These are phyloP conservation scores for Bradysia coprophila DNA, from an alignment of 1,140 invertebrate species.

Conservation along the genomic window DNA sequence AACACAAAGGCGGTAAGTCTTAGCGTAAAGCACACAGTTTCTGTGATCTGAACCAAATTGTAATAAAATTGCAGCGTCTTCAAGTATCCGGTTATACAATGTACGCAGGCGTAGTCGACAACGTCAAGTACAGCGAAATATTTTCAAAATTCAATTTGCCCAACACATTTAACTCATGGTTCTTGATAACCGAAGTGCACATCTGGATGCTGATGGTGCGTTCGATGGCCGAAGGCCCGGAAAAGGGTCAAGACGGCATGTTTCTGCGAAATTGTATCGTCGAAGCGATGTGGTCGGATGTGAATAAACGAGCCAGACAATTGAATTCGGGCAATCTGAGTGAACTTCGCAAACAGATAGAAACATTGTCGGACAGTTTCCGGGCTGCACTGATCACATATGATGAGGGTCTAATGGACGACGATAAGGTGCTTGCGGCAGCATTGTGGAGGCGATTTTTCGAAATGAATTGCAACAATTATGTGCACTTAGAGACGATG, in stretches of 20 bases:
- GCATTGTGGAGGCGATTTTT: slow-evolving; percentile 74
- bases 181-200: slow-evolving; percentile 62
- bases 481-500: slow-evolving; percentile 40
- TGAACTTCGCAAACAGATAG: slow-evolving; percentile 32
- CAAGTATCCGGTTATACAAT: slow-evolving; percentile 35
- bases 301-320: slow-evolving; percentile 45
- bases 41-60: too few species aligned
- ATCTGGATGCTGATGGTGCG: slow-evolving; percentile 64
- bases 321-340: slow-evolving; percentile 38
- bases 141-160: slow-evolving; percentile 45
- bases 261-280: slow-evolving; percentile 52
- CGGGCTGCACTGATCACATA: slow-evolving; percentile 69
- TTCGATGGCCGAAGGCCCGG: slow-evolving; percentile 50
- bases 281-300: slow-evolving; percentile 65
- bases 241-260: slow-evolving; percentile 37
- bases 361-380: slow-evolving; percentile 51
- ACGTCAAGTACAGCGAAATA: slow-evolving; percentile 35
- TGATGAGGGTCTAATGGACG: slow-evolving; percentile 60
- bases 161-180: slow-evolving; percentile 73
- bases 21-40: too few species aligned
- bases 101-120: slow-evolving; percentile 41
- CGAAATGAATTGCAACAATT: slow-evolving; percentile 34
- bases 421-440: slow-evolving; percentile 53
- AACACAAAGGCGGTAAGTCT: too few species aligned
- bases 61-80: too few species aligned